Percentiles rank a stretch among this genome's conserved stretches.
These are phyloP conservation scores for Parochlus steinenii DNA, from an alignment of 2,888 invertebrate species.

Conservation along the genomic window DNA sequence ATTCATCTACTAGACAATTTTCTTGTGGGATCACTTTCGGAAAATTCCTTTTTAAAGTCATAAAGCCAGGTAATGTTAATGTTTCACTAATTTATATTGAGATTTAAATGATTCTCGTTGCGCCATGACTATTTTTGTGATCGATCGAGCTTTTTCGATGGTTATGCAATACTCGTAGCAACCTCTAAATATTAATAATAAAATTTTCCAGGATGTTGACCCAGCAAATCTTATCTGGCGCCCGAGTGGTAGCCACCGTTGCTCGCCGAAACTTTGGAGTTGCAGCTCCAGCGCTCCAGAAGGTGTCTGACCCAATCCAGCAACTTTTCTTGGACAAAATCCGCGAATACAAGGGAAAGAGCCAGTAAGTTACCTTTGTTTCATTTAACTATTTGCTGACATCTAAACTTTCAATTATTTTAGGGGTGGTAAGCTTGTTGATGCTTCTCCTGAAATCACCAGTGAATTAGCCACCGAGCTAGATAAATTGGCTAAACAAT, in stretches of 20 bases:
- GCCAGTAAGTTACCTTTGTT: conserved; percentile 44
- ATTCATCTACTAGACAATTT: no score
- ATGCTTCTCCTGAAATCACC: conserved; percentile 58
- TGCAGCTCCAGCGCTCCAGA: conserved; percentile 46
- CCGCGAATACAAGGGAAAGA: conserved; percentile 73
- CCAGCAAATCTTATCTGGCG: conserved; percentile 33
- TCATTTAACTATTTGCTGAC: background rate
- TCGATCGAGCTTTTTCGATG: no score
- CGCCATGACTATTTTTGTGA: no score
- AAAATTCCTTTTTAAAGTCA: no score
- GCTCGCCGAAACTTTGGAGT: conserved; percentile 56
- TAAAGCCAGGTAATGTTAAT: no score
- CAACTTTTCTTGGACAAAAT: conserved; percentile 86
- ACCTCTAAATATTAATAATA: conserved; percentile 1
- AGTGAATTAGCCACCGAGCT: conserved; percentile 60
- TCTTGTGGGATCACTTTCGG: no score
- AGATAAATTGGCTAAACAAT: conserved; percentile 64
- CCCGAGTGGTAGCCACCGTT: conserved; percentile 35
- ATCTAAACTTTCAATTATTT: conserved; percentile 14
- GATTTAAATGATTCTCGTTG: no score
- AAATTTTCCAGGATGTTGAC: conserved; percentile 32
- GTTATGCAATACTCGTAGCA: background rate
- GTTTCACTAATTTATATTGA: background rate
- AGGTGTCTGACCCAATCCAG: conserved; percentile 78
- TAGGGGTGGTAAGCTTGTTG: conserved; percentile 72